phyloP scores from a whole-genome alignment of 2,113 vertebrate species.

The Scolopax mira region DNA sequence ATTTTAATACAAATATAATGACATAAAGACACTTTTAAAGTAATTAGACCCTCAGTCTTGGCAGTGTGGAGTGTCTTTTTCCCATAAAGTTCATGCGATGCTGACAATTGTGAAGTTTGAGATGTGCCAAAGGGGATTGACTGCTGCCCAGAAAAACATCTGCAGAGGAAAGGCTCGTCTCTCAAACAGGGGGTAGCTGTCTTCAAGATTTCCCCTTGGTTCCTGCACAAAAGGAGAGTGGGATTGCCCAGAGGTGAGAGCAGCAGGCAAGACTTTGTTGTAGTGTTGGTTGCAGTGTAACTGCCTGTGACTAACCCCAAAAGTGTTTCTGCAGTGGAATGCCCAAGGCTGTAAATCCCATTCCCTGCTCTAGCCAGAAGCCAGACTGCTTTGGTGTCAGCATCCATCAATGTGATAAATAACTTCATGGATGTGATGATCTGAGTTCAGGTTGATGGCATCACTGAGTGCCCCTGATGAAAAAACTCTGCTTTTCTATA shows the following conservation, averaged over 20 bases:
- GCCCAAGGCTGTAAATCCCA: neutral
- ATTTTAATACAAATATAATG: conserved; percentile 47
- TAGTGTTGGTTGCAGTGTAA: neutral
- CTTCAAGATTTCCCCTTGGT: neutral
- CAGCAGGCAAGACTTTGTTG: neutral
- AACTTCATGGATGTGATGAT: neutral
- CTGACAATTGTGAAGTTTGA: neutral
- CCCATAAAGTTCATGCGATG: neutral
- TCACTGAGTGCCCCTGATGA: neutral
- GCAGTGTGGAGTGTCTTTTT: neutral
- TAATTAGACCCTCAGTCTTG: neutral
- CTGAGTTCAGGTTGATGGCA: neutral
- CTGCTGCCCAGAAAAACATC: neutral
- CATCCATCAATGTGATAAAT: too few species aligned
- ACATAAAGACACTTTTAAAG: conserved; percentile 20
- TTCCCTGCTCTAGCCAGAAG: neutral
- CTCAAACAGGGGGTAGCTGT: neutral
- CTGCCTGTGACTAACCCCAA: neutral
- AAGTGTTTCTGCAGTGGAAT: neutral
- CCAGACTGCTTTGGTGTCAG: too few species aligned
- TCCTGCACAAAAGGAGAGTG: fast-evolving
- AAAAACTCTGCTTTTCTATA: neutral
- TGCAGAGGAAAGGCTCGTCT: neutral
- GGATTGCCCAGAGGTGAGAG: neutral
- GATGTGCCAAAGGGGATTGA: neutral